Percentiles rank a stretch among this genome's conserved stretches.
Evolutionary conservation across 2,113 vertebrate species (phyloP).

Genomic region (Formicarius rufipectus): DNA sequence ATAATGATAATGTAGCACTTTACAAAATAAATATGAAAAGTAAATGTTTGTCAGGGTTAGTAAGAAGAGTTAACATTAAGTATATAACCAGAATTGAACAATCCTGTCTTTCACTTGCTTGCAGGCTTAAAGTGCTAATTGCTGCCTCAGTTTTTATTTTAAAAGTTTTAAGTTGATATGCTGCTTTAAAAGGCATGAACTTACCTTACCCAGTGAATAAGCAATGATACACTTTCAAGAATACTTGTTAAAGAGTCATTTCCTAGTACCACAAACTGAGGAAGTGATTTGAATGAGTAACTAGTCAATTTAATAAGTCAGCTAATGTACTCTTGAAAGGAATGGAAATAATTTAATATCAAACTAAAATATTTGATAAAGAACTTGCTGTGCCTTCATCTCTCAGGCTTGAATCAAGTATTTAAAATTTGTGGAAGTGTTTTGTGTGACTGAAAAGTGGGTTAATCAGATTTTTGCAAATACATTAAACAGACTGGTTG

Average conservation of each 20-base stretch:
- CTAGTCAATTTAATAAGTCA: conserved; percentile 59
- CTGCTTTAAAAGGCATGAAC: neutral
- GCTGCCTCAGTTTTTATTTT: neutral
- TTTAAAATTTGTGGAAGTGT: neutral
- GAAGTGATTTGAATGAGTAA: conserved; percentile 65
- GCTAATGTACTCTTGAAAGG: conserved; percentile 49
- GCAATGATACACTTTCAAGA: conserved; percentile 3
- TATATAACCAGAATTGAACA: neutral
- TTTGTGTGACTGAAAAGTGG: neutral
- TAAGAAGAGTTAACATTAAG: conserved; percentile 6
- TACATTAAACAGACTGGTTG: neutral
- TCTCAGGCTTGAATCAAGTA: neutral
- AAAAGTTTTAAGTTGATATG: neutral
- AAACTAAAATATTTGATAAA: conserved; percentile 56
- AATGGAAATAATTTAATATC: conserved; percentile 62
- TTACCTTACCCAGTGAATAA: neutral
- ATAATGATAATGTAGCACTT: conserved; percentile 34
- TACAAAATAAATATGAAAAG: conserved; percentile 25
- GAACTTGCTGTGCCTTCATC: neutral
- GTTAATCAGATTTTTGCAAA: neutral
- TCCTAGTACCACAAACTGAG: conserved; percentile 11
- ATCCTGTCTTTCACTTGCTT: neutral
- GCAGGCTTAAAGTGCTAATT: neutral
- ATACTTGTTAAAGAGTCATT: conserved; percentile 51
- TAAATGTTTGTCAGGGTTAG: neutral